These are phyloP conservation scores for Monochamus alternatus DNA, from an alignment of 2,888 invertebrate genomes.

Conservation along the genomic window DNA sequence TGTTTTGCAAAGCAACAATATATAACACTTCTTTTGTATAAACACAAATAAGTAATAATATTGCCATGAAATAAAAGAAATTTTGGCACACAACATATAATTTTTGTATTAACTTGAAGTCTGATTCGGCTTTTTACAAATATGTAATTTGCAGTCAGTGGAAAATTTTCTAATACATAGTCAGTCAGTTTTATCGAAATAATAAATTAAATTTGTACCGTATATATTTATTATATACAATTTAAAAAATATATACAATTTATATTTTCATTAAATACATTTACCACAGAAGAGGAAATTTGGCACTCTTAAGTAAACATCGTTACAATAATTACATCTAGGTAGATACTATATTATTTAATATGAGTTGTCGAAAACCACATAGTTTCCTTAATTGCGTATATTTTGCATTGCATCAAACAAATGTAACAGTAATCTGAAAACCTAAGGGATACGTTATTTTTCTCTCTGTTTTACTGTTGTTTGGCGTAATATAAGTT, in stretches of 20 bases:
- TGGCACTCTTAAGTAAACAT: conserved; percentile 18
- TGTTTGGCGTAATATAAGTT: no score
- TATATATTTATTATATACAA: background rate
- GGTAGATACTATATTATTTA: background rate
- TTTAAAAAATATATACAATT: conserved; percentile 7
- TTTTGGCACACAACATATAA: background rate
- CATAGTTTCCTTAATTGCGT: background rate
- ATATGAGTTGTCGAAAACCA: conserved; percentile 3
- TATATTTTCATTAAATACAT: background rate
- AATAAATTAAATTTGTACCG: background rate
- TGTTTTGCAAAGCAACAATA: no score
- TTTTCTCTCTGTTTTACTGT: background rate
- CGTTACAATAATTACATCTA: background rate
- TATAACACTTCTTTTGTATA: no score
- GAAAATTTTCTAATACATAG: background rate
- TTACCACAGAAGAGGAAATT: conserved; percentile 5
- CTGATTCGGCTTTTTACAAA: no score
- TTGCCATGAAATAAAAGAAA: background rate
- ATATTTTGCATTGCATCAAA: background rate
- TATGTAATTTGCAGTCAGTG: background rate
- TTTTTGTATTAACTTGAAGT: no score
- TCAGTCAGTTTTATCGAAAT: background rate
- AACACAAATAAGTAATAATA: background rate
- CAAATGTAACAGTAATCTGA: background rate
- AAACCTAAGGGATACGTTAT: background rate